Conservation (phyloP, 2,113 vertebrate species). For the Thamnophis sirtalis region DNA sequence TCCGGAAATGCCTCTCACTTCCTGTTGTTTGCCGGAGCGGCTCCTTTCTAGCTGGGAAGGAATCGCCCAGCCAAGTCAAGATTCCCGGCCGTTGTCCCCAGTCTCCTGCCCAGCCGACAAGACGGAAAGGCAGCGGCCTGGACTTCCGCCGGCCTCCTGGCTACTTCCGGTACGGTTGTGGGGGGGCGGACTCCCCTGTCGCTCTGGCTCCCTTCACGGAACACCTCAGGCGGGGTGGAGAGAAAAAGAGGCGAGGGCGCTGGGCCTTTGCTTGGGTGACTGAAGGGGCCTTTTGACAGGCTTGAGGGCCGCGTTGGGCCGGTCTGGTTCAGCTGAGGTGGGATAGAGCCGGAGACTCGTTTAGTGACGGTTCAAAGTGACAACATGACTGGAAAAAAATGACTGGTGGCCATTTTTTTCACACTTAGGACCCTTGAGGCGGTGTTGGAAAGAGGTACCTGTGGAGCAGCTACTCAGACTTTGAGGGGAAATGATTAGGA, state of each 20-base stretch:
- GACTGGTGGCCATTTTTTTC: too few species aligned
- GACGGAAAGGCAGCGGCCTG: background rate
- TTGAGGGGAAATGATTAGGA: background rate
- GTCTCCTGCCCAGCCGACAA: background rate
- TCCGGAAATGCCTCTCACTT: background rate
- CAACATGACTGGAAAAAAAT: too few species aligned
- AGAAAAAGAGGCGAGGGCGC: background rate
- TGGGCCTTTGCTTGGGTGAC: background rate
- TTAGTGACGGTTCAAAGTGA: too few species aligned
- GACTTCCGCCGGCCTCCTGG: background rate
- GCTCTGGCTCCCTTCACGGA: background rate
- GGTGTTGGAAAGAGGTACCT: too few species aligned
- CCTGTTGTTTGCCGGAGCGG: background rate
- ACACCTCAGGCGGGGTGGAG: background rate
- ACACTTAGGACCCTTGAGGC: too few species aligned
- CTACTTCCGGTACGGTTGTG: background rate
- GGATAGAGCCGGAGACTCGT: background rate
- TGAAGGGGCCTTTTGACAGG: background rate
- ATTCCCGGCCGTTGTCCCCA: background rate
- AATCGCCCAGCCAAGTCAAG: rapidly evolving
- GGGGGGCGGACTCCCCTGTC: background rate
- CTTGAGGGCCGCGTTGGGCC: background rate
- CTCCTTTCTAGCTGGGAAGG: background rate
- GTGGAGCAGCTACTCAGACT: background rate
- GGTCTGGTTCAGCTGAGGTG: background rate